These are phyloP conservation scores for Podarcis lilfordi DNA, from an alignment of 2,797 vertebrate genomes.

Conservation along the genomic window DNA sequence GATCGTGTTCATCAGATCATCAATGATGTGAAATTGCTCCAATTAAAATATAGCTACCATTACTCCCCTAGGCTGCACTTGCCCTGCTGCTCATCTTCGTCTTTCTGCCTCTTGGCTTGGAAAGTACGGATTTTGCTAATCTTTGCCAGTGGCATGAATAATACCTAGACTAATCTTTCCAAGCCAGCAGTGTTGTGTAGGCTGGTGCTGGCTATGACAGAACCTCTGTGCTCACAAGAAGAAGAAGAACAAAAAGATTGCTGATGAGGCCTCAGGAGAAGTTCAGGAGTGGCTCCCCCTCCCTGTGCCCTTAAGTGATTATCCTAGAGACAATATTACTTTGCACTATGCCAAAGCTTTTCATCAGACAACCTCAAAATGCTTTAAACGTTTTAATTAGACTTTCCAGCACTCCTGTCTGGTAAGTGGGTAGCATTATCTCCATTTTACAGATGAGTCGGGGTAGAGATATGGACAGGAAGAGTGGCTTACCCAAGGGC, in stretches of 20 bases:
- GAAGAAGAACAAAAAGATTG: background rate
- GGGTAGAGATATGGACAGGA: background rate
- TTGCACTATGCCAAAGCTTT: conserved; percentile 30
- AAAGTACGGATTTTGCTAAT: conserved; percentile 32
- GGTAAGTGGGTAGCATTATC: conserved; percentile 22
- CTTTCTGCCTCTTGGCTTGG: conserved; percentile 36
- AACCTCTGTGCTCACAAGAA: conserved; percentile 21
- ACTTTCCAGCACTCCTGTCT: conserved; percentile 22
- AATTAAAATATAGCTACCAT: conserved; percentile 51
- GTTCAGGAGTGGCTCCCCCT: background rate
- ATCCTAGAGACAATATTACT: conserved; percentile 29
- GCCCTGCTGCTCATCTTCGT: conserved; percentile 47
- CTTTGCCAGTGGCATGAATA: conserved; percentile 19
- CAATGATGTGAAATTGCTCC: conserved; percentile 51
- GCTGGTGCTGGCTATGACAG: conserved; percentile 33
- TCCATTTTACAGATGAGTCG: conserved; percentile 29
- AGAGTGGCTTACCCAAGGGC: conserved; percentile 17
- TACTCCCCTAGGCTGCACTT: conserved; percentile 50
- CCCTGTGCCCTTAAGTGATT: conserved; percentile 14
- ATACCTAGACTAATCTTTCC: conserved; percentile 39
- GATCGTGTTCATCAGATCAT: conserved; percentile 37
- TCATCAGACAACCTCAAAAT: conserved; percentile 29
- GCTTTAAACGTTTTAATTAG: conserved; percentile 31
- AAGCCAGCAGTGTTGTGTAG: conserved; percentile 43
- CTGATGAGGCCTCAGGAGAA: conserved; percentile 22